Conservation (phyloP, 2,888 invertebrate genomes). For the Pandemis cinnamomeana region DNA sequence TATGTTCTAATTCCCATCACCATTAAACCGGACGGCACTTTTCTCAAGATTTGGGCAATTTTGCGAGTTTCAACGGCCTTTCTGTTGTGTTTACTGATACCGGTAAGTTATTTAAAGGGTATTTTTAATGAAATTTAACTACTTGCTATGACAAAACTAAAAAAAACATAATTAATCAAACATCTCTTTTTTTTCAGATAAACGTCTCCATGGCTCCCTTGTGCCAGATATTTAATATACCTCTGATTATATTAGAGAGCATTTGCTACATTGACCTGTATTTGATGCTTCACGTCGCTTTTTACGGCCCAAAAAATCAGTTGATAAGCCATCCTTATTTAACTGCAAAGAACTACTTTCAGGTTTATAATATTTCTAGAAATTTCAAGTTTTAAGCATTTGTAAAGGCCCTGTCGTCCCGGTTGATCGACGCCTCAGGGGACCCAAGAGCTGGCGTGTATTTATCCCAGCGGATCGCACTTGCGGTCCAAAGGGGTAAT, state of each 20-base stretch:
- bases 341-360: constrained; percentile 78
- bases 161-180: no score
- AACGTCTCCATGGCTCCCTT: constrained; percentile 72
- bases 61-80: constrained; percentile 66
- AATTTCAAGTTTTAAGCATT: neutral
- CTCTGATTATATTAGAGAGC: constrained; percentile 67
- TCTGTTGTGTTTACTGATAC: constrained; percentile 67
- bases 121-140: no score
- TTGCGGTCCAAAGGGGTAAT: no score
- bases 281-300: constrained; percentile 80
- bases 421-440: no score
- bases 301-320: constrained; percentile 77
- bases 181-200: constrained; percentile 57
- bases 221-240: constrained; percentile 60
- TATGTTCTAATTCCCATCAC: constrained; percentile 70
- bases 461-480: no score
- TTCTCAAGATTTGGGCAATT: constrained; percentile 70
- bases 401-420: no score
- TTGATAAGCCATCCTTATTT: constrained; percentile 81
- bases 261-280: constrained; percentile 80
- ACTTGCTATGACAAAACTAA: no score
- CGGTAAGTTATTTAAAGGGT: constrained; percentile 57
- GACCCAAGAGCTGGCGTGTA: no score
- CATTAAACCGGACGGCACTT: constrained; percentile 73
- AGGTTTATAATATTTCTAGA: constrained; percentile 49